Base-by-base conservation (phyloP, 2,113 vertebrate species). In the Archocentrus centrarchus region DNA sequence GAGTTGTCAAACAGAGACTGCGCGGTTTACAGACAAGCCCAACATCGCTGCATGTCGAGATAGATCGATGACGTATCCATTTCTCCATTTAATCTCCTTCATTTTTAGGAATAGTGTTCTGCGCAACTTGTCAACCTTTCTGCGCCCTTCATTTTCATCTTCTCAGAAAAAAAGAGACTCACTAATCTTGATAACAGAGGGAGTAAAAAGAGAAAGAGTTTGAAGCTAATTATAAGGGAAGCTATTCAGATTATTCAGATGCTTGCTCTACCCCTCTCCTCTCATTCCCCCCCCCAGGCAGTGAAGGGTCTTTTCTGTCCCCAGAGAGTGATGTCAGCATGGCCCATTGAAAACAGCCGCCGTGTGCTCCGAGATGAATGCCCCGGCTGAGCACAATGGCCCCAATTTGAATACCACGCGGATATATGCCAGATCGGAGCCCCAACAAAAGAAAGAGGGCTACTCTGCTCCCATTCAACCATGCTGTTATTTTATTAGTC, bases 401-500 rank as follows among this genome's bases (percentile, higher is more conserved):
- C 94, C 95, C 94, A 86, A 96, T 97, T 96, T 96, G 96, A 97
- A 96, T 96, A 95, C 90, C 93, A 92, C 83, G 82, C 92, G 86
- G 95, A 90, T 95, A 86, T 93, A 86, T 93, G 83, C 93, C 93
- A 93, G 20, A 39, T 86, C 88, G 91, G 83, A 86, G 89, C 87
- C 84, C 59, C 90, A 79, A 94, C 94, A 94, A 95, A 94, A 94
- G 94, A 94, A 90, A 59, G 85, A 87, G 92, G 88, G 91, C 91
- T 87, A 39, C 91, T 89, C 93, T 22, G 62, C 85, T 94, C 89
- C 84, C 87, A 88, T 88, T 94, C 92, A 92, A 59, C 75, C 90
- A 66, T 82, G 88, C 83, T 90, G 88, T 95, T 91, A 88, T 93
- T 94, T 95, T 91, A 93, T 94, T 92, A 81, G 61, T 83, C 89